Base-by-base conservation (phyloP, 2,888 invertebrate species). In the Dione juno region DNA sequence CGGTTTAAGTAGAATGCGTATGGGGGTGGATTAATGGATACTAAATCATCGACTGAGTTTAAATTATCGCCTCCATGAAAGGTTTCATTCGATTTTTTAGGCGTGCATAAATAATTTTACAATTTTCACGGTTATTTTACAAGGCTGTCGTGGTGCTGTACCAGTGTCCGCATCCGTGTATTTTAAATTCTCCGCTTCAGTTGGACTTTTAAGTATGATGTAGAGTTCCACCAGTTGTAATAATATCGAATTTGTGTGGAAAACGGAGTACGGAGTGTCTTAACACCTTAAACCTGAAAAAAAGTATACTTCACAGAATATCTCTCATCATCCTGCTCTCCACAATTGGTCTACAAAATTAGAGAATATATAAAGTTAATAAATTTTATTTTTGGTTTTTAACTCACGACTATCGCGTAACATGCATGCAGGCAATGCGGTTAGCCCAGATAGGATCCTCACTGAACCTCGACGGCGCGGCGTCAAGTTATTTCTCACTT, bases 1-100 rank as follows among this genome's bases (percentile, higher is more conserved):
- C 37, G 40, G 37, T 67, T 68, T 53, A 65, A 58, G 59, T 54
- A 52, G 66, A 67, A 58, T 40, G n/a, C n/a, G 37, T 37, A 40
- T 66, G 58, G 58, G 52, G 48, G 43, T 65, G 61, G 21, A 50
- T 48, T 63, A 67, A 67, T 69, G 71, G 67, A 28, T 57, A 13
- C 43, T 74, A 72, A 65, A 74, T 72, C 61, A 72, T 21, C 43
- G 54, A 21, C 16, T 41, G 52, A 37, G 59, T 63, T 57, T 41
- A 67, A 66, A 45, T 67, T 71, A 45, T 48, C 28, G 57, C 54
- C 52, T 40, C 57, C 57, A 21, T 43, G 45, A 61, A 35, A 48
- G 43, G 45, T 53, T 35, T n/a, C n/a, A n/a, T 50, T 64, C 16
- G 43, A 21, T 43, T 59, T 37, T 48, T 67, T 67, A 37, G 13